These are phyloP conservation scores for Ceratina australensis DNA, from an alignment of 1,140 invertebrate species.

Conservation along the genomic window DNA sequence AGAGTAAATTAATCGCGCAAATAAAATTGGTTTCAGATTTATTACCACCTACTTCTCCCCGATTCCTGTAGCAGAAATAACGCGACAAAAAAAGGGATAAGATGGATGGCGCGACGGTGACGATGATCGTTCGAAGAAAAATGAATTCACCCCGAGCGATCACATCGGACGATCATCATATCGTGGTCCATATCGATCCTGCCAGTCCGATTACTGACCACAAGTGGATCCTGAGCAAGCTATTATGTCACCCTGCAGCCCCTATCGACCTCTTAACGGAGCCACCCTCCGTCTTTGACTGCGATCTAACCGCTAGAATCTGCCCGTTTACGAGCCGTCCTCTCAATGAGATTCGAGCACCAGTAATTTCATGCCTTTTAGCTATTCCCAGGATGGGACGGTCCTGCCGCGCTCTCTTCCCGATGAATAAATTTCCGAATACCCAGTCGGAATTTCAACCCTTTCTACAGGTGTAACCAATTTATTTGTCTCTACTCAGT, in stretches of 20 bases:
- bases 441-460: no score
- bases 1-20: no score
- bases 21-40: no score
- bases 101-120: no score
- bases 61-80: no score
- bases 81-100: neutral
- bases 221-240: conserved; percentile 48
- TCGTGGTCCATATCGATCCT: conserved; percentile 6
- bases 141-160: neutral
- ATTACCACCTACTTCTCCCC: no score
- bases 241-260: conserved; percentile 43
- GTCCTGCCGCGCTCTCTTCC: neutral
- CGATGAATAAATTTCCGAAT: neutral
- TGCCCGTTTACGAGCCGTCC: conserved; percentile 19
- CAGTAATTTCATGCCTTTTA: conserved; percentile 21
- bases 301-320: conserved; percentile 32
- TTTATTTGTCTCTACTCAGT: neutral
- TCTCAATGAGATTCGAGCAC: conserved; percentile 22
- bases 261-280: conserved; percentile 40
- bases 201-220: conserved; percentile 51
- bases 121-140: neutral
- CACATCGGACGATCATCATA: conserved; percentile 16
- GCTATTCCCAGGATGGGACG: neutral
- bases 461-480: neutral
- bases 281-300: conserved; percentile 47